A percentile compares a stretch with the other conserved stretches of the same genome.
Conservation (phyloP, 2,888 invertebrate genomes). For the Drosophila bunnanda region DNA sequence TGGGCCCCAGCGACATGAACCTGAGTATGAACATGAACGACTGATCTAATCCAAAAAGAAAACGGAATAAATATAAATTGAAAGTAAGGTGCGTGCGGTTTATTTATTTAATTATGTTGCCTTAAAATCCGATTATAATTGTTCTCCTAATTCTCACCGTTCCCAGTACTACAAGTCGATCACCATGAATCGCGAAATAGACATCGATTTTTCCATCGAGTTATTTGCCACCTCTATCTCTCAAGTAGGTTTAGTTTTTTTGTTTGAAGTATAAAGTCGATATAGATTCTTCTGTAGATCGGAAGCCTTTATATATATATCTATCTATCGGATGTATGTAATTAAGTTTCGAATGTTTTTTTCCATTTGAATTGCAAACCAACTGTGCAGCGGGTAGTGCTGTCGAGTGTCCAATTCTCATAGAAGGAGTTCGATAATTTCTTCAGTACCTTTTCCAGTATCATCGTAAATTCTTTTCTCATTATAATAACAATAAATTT, state of each 20-base stretch:
- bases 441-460: too few species aligned
- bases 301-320: too few species aligned
- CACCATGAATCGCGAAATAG: background rate
- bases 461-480: background rate
- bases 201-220: background rate
- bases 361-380: too few species aligned
- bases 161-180: background rate
- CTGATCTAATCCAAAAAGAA: constrained; percentile 29
- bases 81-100: background rate
- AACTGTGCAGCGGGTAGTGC: too few species aligned
- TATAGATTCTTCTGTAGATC: too few species aligned
- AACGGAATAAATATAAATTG: constrained; percentile 10
- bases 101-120: too few species aligned
- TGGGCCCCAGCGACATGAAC: constrained; percentile 8
- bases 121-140: too few species aligned
- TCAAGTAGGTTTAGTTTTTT: background rate
- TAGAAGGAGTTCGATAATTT: too few species aligned
- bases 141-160: background rate
- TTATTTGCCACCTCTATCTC: background rate
- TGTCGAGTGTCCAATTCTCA: too few species aligned
- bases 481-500: background rate
- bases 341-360: too few species aligned
- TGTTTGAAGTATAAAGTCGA: too few species aligned
- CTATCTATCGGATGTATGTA: too few species aligned
- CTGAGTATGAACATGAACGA: constrained; percentile 22